Evolutionary conservation across 2,113 vertebrate genomes (phyloP).

Genomic region (Vireo altiloquus): DNA sequence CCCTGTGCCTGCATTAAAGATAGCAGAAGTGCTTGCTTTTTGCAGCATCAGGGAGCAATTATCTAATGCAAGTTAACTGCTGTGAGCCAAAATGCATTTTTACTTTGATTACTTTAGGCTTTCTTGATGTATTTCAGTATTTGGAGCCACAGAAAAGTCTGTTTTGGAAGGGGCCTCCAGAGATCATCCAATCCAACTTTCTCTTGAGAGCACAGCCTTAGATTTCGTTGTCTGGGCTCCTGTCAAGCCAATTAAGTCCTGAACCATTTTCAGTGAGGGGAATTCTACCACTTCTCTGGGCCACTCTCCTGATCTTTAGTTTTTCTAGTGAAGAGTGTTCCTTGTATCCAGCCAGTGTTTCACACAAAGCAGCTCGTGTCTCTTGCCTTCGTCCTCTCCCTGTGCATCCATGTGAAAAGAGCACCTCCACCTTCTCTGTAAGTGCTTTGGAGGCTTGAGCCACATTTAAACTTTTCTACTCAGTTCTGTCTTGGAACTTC

Average conservation of each 20-base stretch:
- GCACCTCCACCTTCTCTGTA: not conserved
- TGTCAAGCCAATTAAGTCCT: not conserved
- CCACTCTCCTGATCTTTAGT: not conserved
- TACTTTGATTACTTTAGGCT: not conserved
- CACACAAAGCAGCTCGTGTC: not conserved
- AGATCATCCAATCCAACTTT: not conserved
- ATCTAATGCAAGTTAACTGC: not conserved
- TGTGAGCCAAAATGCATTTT: conserved; percentile 1
- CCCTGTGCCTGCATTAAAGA: not conserved
- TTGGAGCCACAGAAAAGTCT: not conserved
- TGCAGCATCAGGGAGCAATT: conserved; percentile 6
- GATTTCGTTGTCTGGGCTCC: not conserved
- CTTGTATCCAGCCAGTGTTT: not conserved
- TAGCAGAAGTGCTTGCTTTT: not conserved
- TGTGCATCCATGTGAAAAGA: not conserved
- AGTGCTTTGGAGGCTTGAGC: not conserved
- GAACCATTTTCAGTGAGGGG: not conserved
- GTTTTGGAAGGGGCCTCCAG: not conserved
- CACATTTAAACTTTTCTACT: not conserved
- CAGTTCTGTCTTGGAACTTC: not conserved
- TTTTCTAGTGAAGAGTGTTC: not conserved
- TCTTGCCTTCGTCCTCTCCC: not conserved
- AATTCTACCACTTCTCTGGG: not conserved
- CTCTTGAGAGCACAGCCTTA: not conserved
- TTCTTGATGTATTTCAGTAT: not conserved